phyloP scores from a whole-genome alignment of 2,113 vertebrate genomes.

The Lepus timidus region DNA sequence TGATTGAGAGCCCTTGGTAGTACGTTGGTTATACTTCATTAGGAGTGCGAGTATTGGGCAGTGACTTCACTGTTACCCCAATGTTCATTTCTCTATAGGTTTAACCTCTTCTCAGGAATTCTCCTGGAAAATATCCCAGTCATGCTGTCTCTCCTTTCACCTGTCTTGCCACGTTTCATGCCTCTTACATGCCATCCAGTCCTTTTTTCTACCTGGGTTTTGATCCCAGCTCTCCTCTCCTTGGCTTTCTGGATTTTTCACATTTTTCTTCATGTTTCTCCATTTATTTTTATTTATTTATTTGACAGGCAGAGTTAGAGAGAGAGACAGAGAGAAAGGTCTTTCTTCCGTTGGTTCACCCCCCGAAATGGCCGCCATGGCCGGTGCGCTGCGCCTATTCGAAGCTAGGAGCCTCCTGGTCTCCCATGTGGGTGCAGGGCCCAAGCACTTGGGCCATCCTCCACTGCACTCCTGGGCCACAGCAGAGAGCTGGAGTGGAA shows the following conservation, averaged over 20 bases:
- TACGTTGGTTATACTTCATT: slow-evolving; percentile 91
- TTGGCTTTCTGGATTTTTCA: not conserved
- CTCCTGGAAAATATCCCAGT: slow-evolving; percentile 87
- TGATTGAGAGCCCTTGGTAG: slow-evolving; percentile 95
- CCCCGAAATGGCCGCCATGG: too few relatives aligned
- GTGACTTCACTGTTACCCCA: slow-evolving; percentile 95
- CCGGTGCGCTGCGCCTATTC: too few relatives aligned
- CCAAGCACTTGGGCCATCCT: too few relatives aligned
- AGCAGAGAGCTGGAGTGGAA: too few relatives aligned
- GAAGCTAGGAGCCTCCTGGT: too few relatives aligned
- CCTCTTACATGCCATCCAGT: slow-evolving; percentile 93
- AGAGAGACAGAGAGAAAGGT: too few relatives aligned
- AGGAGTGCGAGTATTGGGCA: slow-evolving; percentile 91
- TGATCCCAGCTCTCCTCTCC: slow-evolving; percentile 59
- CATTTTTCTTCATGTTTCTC: not conserved
- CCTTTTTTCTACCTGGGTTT: slow-evolving; percentile 83
- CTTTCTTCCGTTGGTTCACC: too few relatives aligned
- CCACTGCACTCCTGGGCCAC: too few relatives aligned
- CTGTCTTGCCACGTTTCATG: slow-evolving; percentile 95
- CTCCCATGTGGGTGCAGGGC: too few relatives aligned
- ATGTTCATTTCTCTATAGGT: slow-evolving; percentile 95
- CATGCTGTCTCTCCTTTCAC: slow-evolving; percentile 95
- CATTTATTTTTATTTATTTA: not conserved
- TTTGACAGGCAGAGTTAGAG: too few relatives aligned
- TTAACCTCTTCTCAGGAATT: slow-evolving; percentile 87